Conservation (phyloP, 2,888 invertebrate species). For the Meandrusa payeni region DNA sequence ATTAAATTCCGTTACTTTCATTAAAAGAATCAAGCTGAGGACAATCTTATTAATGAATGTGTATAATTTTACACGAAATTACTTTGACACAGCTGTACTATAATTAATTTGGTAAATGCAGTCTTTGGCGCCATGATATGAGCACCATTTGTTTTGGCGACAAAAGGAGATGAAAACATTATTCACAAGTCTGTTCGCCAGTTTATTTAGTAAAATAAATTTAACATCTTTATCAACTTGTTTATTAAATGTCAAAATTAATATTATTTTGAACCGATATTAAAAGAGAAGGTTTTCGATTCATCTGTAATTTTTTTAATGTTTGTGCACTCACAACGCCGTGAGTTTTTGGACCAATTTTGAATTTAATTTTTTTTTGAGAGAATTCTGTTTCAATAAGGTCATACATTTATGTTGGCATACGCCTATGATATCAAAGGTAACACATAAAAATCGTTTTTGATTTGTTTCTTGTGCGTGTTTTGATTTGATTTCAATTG, state of each 20-base stretch:
- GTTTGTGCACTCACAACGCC: too few relatives aligned
- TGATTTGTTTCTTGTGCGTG: too few relatives aligned
- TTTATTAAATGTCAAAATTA: conserved; percentile 9
- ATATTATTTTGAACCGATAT: not conserved
- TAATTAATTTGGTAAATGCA: conserved; percentile 18
- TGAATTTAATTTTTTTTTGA: too few relatives aligned
- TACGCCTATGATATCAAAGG: too few relatives aligned
- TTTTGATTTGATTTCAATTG: too few relatives aligned
- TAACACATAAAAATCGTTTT: too few relatives aligned
- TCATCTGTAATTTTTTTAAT: not conserved
- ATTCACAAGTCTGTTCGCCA: conserved; percentile 19
- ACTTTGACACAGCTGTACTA: conserved; percentile 12
- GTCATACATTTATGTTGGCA: too few relatives aligned
- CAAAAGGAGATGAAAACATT: conserved; percentile 24
- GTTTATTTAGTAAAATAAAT: conserved; percentile 14
- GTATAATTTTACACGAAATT: too few relatives aligned
- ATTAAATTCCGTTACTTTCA: not conserved
- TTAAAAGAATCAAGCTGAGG: not conserved
- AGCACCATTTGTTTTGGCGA: conserved; percentile 23
- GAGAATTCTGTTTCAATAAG: too few relatives aligned
- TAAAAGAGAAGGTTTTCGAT: too few relatives aligned
- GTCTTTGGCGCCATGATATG: conserved; percentile 21
- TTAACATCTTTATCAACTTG: conserved; percentile 3
- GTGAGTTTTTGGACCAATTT: too few relatives aligned
- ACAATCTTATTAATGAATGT: too few relatives aligned